A percentile compares a stretch with the other conserved stretches of the same genome.
Evolutionary conservation across 2,888 invertebrate species (phyloP).

Genomic region (Aethes cnicana): DNA sequence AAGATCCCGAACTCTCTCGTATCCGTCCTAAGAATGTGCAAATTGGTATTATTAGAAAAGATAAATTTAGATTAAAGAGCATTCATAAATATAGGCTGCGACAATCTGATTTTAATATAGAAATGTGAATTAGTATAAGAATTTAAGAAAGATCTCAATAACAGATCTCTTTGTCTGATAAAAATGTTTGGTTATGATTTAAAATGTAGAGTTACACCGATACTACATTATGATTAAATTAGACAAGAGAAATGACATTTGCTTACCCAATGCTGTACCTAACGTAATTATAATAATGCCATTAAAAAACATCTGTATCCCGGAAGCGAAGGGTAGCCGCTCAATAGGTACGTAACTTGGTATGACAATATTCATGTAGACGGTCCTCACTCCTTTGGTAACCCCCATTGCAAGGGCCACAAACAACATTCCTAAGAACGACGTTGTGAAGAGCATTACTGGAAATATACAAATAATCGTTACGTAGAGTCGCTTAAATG

Average conservation of each 20-base stretch:
- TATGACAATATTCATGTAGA: conserved; percentile 86
- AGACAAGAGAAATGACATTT: not conserved
- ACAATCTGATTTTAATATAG: too few relatives aligned
- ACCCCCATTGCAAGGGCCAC: conserved; percentile 84
- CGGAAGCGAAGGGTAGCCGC: conserved; percentile 85
- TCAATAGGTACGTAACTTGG: conserved; percentile 87
- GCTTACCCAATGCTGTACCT: conserved; percentile 85
- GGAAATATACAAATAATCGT: conserved; percentile 41
- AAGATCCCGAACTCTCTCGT: conserved; percentile 83
- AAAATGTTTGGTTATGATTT: too few relatives aligned
- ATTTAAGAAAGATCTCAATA: too few relatives aligned
- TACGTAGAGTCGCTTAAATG: not conserved
- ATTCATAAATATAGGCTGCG: too few relatives aligned
- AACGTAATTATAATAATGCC: conserved; percentile 83
- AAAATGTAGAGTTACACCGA: too few relatives aligned
- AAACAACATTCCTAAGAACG: conserved; percentile 66
- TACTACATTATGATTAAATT: not conserved
- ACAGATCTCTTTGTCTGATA: too few relatives aligned
- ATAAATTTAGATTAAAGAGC: too few relatives aligned
- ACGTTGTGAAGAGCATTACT: conserved; percentile 74
- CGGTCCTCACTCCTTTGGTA: conserved; percentile 86
- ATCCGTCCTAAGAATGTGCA: conserved; percentile 79
- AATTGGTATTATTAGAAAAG: not conserved
- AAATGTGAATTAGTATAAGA: too few relatives aligned
- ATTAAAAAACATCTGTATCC: conserved; percentile 87